phyloP scores from a whole-genome alignment of 2,113 vertebrate genomes.

The Larimichthys polyactis region DNA sequence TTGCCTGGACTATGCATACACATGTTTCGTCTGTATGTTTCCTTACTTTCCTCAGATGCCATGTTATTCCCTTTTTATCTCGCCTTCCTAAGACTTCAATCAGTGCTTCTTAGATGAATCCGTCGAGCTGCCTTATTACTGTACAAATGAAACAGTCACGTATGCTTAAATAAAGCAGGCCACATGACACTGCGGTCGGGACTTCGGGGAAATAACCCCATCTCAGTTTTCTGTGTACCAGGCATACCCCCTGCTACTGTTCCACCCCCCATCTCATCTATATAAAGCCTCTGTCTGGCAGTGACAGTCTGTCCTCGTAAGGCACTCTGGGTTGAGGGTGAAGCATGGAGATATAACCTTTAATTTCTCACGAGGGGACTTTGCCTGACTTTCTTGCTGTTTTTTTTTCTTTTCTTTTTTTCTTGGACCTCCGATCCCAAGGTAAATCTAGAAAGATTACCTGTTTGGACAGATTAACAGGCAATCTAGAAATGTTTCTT shows the following conservation, averaged over 20 bases:
- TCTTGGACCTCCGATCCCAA: background rate
- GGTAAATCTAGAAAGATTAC: constrained; percentile 29
- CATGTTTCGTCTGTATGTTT: background rate
- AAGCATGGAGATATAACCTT: constrained; percentile 23
- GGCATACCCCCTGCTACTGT: constrained; percentile 35
- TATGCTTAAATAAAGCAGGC: constrained; percentile 12
- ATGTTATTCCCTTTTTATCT: background rate
- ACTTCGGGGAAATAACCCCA: constrained; percentile 26
- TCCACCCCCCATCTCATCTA: constrained; percentile 65
- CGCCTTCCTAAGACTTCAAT: background rate
- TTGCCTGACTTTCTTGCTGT: background rate
- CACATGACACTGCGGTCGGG: constrained; percentile 21
- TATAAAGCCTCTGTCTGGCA: constrained; percentile 67
- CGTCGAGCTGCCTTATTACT: background rate
- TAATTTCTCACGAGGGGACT: background rate
- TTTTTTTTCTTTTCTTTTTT: too few species aligned
- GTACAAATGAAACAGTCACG: background rate
- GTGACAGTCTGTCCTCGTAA: constrained; percentile 33
- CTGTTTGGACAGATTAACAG: background rate
- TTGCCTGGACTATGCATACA: too few species aligned
- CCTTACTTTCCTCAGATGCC: background rate
- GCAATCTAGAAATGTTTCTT: background rate
- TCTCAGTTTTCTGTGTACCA: constrained; percentile 37
- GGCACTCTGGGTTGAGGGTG: constrained; percentile 19
- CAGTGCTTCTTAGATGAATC: background rate